These are phyloP conservation scores for Epicampocera succincta DNA, from an alignment of 2,888 invertebrate species.

Conservation along the genomic window DNA sequence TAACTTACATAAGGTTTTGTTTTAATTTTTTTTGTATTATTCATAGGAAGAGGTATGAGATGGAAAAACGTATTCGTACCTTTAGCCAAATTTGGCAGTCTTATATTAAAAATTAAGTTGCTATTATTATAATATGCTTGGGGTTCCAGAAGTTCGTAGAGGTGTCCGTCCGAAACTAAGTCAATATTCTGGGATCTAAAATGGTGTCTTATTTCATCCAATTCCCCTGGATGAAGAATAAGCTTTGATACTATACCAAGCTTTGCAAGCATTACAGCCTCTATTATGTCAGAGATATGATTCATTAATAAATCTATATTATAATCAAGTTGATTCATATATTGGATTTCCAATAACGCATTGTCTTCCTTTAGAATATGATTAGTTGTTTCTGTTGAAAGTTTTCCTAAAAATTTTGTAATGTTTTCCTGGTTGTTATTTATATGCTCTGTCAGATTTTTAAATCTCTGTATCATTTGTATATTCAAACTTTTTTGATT, in stretches of 20 bases:
- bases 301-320: constrained; percentile 54
- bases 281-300: constrained; percentile 51
- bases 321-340: constrained; percentile 35
- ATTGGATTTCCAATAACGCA: background rate
- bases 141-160: constrained; percentile 6
- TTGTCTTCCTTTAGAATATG: background rate
- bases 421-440: background rate
- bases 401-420: constrained; percentile 30
- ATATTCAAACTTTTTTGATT: constrained; percentile 20
- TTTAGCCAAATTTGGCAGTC: constrained; percentile 7
- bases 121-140: constrained; percentile 21
- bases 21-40: constrained; percentile 51
- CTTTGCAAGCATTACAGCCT: background rate
- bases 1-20: constrained; percentile 35
- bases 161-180: too few relatives aligned
- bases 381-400: constrained; percentile 1
- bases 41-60: background rate
- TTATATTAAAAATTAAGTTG: constrained; percentile 17
- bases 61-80: background rate
- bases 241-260: too few relatives aligned
- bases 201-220: too few relatives aligned
- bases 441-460: background rate
- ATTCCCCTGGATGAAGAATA: too few relatives aligned
- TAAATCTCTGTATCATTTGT: constrained; percentile 11
- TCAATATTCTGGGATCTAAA: too few relatives aligned